Percentiles rank a stretch among this genome's conserved stretches.
These are phyloP conservation scores for Xyliphius kryptos DNA, from an alignment of 2,113 vertebrate species.

Conservation along the genomic window DNA sequence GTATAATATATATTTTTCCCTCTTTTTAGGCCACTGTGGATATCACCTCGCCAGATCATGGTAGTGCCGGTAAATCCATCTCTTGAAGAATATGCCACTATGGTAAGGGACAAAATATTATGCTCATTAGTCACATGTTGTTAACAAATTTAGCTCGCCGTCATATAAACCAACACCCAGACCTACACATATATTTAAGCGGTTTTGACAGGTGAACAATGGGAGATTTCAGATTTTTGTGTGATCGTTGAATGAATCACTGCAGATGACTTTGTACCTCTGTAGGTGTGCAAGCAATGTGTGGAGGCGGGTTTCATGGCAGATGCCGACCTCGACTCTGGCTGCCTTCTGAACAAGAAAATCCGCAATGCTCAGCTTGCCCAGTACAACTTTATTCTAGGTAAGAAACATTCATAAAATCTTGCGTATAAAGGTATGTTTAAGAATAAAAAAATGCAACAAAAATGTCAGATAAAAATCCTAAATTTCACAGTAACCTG, in stretches of 20 bases:
- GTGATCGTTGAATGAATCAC: not conserved
- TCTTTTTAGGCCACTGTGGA: constrained; percentile 83
- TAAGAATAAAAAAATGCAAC: no score
- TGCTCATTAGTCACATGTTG: no score
- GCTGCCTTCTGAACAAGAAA: constrained; percentile 89
- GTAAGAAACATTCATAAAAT: constrained; percentile 59
- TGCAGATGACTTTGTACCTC: not conserved
- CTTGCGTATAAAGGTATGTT: not conserved
- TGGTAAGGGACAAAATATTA: constrained; percentile 55
- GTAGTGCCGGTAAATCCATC: constrained; percentile 81
- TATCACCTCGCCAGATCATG: constrained; percentile 89
- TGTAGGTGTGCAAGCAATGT: constrained; percentile 77
- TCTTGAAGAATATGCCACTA: constrained; percentile 77
- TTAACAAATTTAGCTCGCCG: no score
- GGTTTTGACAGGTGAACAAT: no score
- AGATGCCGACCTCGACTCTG: constrained; percentile 82
- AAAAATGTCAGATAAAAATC: no score
- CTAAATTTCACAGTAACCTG: no score
- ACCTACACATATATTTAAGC: no score
- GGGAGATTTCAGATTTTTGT: not conserved
- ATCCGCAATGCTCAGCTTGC: constrained; percentile 88
- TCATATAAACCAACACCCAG: no score
- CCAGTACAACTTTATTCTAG: constrained; percentile 94
- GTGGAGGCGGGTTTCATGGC: constrained; percentile 86
- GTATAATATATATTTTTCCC: not conserved